phyloP scores from a whole-genome alignment of 1,140 invertebrate genomes.

The Saccostrea echinata region DNA sequence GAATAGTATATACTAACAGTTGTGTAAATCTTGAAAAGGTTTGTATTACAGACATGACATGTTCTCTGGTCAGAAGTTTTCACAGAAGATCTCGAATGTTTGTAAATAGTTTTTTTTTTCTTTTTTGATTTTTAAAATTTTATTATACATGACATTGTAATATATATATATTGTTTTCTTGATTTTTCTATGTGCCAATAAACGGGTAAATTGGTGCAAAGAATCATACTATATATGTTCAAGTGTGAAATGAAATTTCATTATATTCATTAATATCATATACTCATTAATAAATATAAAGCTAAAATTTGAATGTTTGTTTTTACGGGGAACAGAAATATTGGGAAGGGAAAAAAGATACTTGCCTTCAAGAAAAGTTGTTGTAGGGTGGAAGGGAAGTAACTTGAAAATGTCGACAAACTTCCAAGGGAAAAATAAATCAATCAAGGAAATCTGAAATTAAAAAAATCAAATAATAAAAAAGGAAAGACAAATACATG shows the following conservation, averaged over 20 bases:
- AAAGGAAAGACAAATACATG: too few species aligned
- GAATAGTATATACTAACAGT: neutral
- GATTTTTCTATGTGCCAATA: conserved; percentile 22
- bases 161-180: neutral
- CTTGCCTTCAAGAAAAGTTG: neutral
- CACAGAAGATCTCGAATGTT: conserved; percentile 18
- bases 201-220: conserved; percentile 11
- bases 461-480: too few species aligned
- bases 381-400: neutral
- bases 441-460: too few species aligned
- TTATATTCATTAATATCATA: neutral
- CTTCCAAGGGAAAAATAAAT: too few species aligned
- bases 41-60: conserved; percentile 8
- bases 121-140: conserved; percentile 1
- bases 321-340: neutral
- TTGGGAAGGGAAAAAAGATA: neutral
- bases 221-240: neutral
- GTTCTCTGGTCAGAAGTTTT: conserved; percentile 30
- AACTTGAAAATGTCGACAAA: neutral
- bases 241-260: conserved; percentile 21
- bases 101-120: conserved; percentile 24
- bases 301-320: neutral
- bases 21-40: neutral
- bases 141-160: conserved; percentile 1
- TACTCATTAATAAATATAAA: neutral